Evolutionary conservation across 2,888 invertebrate genomes (phyloP), one percentile per base, ranked within the genome.

Genomic region (Papilio demoleus): DNA sequence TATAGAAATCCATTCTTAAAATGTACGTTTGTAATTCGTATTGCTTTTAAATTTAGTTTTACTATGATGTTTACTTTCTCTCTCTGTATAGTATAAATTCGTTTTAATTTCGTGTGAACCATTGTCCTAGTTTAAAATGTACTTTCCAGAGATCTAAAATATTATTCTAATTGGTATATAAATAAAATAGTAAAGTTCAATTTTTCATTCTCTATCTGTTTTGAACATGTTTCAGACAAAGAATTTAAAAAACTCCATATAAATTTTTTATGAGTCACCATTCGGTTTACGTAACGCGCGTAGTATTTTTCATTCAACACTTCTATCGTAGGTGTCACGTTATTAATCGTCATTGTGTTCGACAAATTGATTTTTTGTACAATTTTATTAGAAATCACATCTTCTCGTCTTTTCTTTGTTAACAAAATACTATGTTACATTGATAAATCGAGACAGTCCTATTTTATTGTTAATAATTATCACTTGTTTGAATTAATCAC

Each of bases 301-400:
- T 62, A 47, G 47, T 47, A 47, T 50, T 24, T 50, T 63, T 61
- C 9, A 45, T 31, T 22, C 50, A 50, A 50, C 50, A 24, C 50
- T 36, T 50, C 36, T n/a, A n/a, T 9, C 24, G 36, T 47, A 17
- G 19, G 34, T 50, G 36, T 63, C 22, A n/a, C n/a, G n/a, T n/a
- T n/a, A n/a, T n/a, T n/a, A 38, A 63, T 50, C 22, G 42, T 38
- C 34, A 50, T 36, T 36, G 24, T 50, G 63, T 36, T 17, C 17
- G 27, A 50, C 45, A 19, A 12, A 50, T 34, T 50, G n/a, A 50
- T 38, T n/a, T 56, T 31, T 40, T 40, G 40, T 2, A 27, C 38
- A 42, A 14, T 42, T 65, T 56, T 65, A 64, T 31, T 56, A 27
- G 14, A 47, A 27, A 36, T 27, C 8, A 36, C 45, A 36, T 34